Evolutionary conservation across 2,888 invertebrate genomes (phyloP).

Genomic region (Synergus itoensis): DNA sequence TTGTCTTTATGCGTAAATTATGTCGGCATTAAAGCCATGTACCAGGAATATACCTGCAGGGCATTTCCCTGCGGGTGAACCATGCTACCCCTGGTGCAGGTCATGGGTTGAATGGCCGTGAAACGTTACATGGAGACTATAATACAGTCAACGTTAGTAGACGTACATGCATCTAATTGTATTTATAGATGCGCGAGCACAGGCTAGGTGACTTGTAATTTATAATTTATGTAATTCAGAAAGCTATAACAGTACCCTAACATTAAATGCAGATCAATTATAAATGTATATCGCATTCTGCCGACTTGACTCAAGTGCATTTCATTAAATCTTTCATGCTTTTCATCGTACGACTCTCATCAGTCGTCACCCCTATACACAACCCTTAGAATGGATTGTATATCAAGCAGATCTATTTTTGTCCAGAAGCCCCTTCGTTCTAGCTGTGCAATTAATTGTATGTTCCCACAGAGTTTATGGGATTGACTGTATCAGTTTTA

Average conservation of each 20-base stretch:
- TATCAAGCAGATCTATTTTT: not conserved
- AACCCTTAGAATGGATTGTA: not conserved
- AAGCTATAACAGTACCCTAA: not conserved
- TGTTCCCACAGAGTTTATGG: not conserved
- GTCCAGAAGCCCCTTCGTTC: not conserved
- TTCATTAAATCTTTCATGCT: constrained; percentile 15
- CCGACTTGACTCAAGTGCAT: constrained; percentile 6
- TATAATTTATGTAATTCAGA: not conserved
- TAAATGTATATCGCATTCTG: not conserved
- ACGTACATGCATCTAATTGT: constrained; percentile 15
- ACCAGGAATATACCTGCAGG: constrained; percentile 30
- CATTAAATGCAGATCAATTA: not conserved
- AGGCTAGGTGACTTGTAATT: not conserved
- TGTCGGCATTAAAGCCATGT: constrained; percentile 17
- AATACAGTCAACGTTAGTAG: constrained; percentile 1
- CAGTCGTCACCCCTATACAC: not conserved
- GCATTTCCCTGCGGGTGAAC: constrained; percentile 36
- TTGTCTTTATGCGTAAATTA: constrained; percentile 37
- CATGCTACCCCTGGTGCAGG: constrained; percentile 35
- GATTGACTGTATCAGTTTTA: not conserved
- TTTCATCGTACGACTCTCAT: not conserved
- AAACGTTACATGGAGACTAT: not conserved
- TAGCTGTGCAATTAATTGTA: not conserved
- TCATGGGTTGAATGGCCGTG: constrained; percentile 47
- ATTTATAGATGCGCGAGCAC: constrained; percentile 12